A percentile compares a stretch with the other conserved stretches of the same genome.
Evolutionary conservation across 2,797 vertebrate genomes (phyloP).

Genomic region (Hydrophis major): DNA sequence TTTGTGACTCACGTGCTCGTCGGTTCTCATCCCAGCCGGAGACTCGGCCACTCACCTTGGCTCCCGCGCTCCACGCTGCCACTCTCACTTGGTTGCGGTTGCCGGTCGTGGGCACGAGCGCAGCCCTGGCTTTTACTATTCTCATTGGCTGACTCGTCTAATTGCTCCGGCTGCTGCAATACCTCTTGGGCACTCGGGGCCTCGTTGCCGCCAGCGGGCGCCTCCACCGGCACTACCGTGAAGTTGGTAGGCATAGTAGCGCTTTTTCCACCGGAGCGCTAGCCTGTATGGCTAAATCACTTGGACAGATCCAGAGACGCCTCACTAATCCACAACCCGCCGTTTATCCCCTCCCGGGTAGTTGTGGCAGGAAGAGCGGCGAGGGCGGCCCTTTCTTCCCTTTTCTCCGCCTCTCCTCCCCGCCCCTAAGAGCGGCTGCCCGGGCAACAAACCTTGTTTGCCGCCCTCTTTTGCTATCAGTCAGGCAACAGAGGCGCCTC

Average conservation of each 20-base stretch:
- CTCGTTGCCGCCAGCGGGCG: neutral
- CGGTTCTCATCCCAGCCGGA: no score
- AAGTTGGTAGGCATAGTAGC: constrained; percentile 22
- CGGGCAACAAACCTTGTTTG: neutral
- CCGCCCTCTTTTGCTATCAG: neutral
- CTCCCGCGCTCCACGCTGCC: neutral
- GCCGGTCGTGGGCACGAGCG: neutral
- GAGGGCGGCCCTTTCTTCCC: neutral
- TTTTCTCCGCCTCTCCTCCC: neutral
- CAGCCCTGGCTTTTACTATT: neutral
- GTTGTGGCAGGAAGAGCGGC: neutral
- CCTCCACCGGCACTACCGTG: constrained; percentile 31
- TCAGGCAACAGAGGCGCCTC: neutral
- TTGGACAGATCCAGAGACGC: neutral
- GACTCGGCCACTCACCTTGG: neutral
- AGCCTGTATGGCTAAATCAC: neutral
- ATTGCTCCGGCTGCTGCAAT: neutral
- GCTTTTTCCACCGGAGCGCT: neutral
- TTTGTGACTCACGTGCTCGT: neutral
- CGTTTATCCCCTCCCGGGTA: neutral
- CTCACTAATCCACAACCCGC: neutral
- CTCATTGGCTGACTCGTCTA: neutral
- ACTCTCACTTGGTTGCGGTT: neutral
- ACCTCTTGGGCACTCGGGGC: neutral
- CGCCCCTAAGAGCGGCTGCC: neutral